Conservation (phyloP, 2,113 vertebrate species). For the Zonotrichia leucophrys region DNA sequence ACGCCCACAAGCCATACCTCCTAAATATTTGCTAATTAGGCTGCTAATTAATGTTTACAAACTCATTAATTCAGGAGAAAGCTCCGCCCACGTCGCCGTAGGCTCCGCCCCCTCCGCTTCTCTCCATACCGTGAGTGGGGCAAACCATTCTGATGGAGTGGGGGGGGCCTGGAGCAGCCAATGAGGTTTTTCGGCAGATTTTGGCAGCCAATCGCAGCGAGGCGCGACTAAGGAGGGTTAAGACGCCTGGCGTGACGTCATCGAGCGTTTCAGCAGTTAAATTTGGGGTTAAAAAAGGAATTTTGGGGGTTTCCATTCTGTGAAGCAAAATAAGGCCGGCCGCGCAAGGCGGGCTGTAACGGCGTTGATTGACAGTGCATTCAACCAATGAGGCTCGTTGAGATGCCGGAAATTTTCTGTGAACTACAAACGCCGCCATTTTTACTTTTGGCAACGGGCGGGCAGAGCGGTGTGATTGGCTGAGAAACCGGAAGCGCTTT, state of each 20-base stretch:
- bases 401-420: fast-evolving
- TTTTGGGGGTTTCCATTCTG: fast-evolving
- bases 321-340: fast-evolving
- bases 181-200: fast-evolving
- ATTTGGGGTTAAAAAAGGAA: fast-evolving
- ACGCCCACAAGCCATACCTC: fast-evolving
- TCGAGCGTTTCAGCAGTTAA: fast-evolving
- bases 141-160: fast-evolving
- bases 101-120: not conserved
- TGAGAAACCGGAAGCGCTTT: fast-evolving
- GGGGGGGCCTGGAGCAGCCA: fast-evolving
- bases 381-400: fast-evolving
- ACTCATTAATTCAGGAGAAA: fast-evolving
- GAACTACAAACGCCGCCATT: not conserved
- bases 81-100: fast-evolving
- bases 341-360: fast-evolving
- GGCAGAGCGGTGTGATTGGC: fast-evolving
- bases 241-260: fast-evolving
- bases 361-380: fast-evolving
- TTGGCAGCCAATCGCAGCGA: fast-evolving
- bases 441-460: fast-evolving
- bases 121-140: fast-evolving
- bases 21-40: fast-evolving
- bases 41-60: fast-evolving
- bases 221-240: fast-evolving